phyloP scores from a whole-genome alignment of 2,888 invertebrate genomes.

The Heliconius sara region DNA sequence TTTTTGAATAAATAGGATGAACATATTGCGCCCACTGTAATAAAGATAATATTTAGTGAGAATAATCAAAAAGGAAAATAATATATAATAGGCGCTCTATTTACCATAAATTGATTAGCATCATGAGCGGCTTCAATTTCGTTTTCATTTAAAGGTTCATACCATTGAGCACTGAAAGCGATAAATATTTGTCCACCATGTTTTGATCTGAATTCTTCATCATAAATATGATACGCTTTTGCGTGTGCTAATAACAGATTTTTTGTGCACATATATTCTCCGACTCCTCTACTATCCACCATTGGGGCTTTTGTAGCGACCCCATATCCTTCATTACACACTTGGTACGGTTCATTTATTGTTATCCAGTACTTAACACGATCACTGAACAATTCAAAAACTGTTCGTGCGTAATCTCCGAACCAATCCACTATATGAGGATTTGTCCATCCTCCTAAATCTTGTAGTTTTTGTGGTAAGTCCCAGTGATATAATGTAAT shows the following conservation, averaged over 20 bases:
- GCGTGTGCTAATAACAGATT: slow-evolving; percentile 81
- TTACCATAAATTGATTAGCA: slow-evolving; percentile 48
- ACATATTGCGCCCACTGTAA: slow-evolving; percentile 45
- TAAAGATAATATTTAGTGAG: slow-evolving; percentile 8
- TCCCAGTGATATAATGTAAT: slow-evolving; percentile 78
- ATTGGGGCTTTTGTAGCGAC: slow-evolving; percentile 54
- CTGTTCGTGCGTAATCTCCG: slow-evolving; percentile 65
- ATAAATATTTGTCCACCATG: slow-evolving; percentile 68
- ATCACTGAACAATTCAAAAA: slow-evolving; percentile 69
- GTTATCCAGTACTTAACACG: slow-evolving; percentile 82
- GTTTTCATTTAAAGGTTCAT: slow-evolving; percentile 71
- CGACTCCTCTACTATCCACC: slow-evolving; percentile 64
- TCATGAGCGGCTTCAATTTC: slow-evolving; percentile 72
- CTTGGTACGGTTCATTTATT: slow-evolving; percentile 78
- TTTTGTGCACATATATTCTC: slow-evolving; percentile 75
- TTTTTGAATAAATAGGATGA: slow-evolving; percentile 58
- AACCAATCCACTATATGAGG: slow-evolving; percentile 68
- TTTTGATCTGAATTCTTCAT: slow-evolving; percentile 55
- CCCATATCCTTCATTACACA: slow-evolving; percentile 71
- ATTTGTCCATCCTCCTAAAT: slow-evolving; percentile 76
- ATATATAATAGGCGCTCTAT: not conserved
- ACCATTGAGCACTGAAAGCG: slow-evolving; percentile 81
- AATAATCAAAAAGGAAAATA: not conserved
- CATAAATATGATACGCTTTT: slow-evolving; percentile 64
- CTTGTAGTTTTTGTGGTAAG: slow-evolving; percentile 58